Evolutionary conservation across 2,113 vertebrate species (phyloP), one percentile per base, ranked within the genome.

Genomic region (Spea bombifrons): DNA sequence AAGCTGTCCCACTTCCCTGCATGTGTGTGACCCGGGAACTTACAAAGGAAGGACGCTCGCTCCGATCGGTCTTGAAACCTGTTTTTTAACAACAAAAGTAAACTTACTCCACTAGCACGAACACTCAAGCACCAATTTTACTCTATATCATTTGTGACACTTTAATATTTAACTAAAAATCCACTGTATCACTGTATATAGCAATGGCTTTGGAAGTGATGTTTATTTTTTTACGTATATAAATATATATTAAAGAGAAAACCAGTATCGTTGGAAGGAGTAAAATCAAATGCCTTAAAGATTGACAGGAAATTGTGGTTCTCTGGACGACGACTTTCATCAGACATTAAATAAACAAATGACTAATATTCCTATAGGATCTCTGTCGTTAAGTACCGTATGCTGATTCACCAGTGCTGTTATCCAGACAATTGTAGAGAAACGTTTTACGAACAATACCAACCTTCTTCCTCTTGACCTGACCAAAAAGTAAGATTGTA

Each of bases 21-120:
- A 98, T 99, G 97, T 97, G 96, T 76, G 94, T 95, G 2, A 94
- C 94, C 0, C 88, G 94, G 73, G 95, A 99, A 84, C 96, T 98
- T 81, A 99, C 96, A 5, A 98, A 95, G 83, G 96, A 94, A 75
- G 94, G 96, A 82, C 94, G 94, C 1, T 96, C 94, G 0, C 91
- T 98, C 15, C 96, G 92, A 85, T 97, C 91, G n/a, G 95, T 93
- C 85, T 89, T 92, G 87, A 98, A 97, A 87, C 97, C 96, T 47
- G 96, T 99, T 66, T 87, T 89, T 84, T 92, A 87, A 92, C 67
- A 84, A 63, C 47, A 50, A 84, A 81, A 83, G 7, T 5, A 59
- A 59, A 12, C 10, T 59, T 82, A 82, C 87, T 88, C 83, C 86
- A 82, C 85, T 88, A 90, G 86, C 86, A 87, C 88, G 86, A 75